Conservation (phyloP, 2,113 vertebrate genomes). For the Thymallus thymallus region DNA sequence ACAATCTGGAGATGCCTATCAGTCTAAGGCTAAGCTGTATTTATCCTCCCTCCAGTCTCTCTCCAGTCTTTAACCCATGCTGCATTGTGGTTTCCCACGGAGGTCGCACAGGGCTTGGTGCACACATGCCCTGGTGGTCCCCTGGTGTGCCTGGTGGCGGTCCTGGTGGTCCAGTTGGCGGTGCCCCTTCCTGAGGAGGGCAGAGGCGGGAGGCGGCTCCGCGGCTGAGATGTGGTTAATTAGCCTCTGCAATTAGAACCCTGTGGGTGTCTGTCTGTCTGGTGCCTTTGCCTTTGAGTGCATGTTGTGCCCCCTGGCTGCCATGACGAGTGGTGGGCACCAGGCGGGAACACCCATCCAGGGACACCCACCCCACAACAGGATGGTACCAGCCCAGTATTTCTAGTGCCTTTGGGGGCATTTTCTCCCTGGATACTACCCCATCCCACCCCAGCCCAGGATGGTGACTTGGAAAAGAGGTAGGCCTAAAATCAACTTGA, state of each 20-base stretch:
- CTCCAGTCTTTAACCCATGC: neutral
- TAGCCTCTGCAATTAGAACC: conserved; percentile 1
- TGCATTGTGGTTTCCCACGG: neutral
- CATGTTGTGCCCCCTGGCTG: neutral
- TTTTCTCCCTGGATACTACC: too few relatives aligned
- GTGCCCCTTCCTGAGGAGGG: conserved; percentile 1
- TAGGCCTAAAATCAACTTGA: too few relatives aligned
- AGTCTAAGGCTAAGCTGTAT: too few relatives aligned
- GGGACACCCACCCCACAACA: conserved; percentile 54
- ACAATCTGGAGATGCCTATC: too few relatives aligned
- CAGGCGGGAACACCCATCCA: conserved; percentile 50
- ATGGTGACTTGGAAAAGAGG: too few relatives aligned
- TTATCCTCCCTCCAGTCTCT: neutral
- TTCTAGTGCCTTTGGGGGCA: too few relatives aligned
- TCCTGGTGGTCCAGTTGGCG: neutral
- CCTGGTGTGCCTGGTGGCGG: conserved; percentile 3
- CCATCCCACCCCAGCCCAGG: too few relatives aligned
- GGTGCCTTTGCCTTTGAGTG: conserved; percentile 5
- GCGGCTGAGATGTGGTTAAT: conserved; percentile 10
- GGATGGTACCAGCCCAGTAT: conserved; percentile 45
- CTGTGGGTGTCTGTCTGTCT: conserved; percentile 5
- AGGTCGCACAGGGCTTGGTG: conserved; percentile 5
- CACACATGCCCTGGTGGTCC: neutral
- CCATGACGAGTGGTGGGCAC: neutral
- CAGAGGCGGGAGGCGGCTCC: neutral